A percentile compares a stretch with the other conserved stretches of the same genome.
Conservation (phyloP, 1,140 invertebrate genomes). For the Stegodyphus dumicola region DNA sequence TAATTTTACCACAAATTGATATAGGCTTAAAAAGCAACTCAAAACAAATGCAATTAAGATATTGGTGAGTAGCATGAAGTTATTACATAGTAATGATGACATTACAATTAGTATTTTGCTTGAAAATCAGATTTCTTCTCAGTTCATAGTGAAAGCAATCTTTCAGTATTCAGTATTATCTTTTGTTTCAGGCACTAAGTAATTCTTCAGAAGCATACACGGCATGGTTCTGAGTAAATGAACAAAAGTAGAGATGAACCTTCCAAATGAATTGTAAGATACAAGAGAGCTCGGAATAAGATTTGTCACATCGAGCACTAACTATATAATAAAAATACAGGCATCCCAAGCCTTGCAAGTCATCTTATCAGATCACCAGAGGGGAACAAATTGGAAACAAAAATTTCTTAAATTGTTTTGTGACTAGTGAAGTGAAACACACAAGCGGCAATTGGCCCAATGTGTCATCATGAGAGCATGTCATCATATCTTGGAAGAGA, state of each 20-base stretch:
- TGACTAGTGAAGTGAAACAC: slow-evolving; percentile 55
- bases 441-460: slow-evolving; percentile 23
- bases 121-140: neutral
- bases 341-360: slow-evolving; percentile 23
- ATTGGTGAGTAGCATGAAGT: neutral
- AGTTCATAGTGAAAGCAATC: slow-evolving; percentile 51
- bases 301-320: slow-evolving; percentile 22
- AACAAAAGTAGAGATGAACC: slow-evolving; percentile 8
- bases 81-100: neutral
- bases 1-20: too few species aligned
- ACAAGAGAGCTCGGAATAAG: slow-evolving; percentile 31
- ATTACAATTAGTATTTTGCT: too few species aligned
- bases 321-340: slow-evolving; percentile 51
- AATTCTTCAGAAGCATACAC: slow-evolving; percentile 51
- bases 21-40: neutral
- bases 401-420: slow-evolving; percentile 30
- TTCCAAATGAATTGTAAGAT: slow-evolving; percentile 27
- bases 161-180: slow-evolving; percentile 19
- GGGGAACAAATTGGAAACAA: neutral
- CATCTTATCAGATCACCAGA: slow-evolving; percentile 7
- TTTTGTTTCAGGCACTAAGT: slow-evolving; percentile 54
- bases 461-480: slow-evolving; percentile 6
- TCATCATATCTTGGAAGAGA: slow-evolving; percentile 34
- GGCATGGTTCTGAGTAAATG: slow-evolving; percentile 26
- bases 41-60: neutral